Evolutionary conservation across 2,113 vertebrate species (phyloP), one percentile per base, ranked within the genome.

Genomic region (Nettapus auritus): DNA sequence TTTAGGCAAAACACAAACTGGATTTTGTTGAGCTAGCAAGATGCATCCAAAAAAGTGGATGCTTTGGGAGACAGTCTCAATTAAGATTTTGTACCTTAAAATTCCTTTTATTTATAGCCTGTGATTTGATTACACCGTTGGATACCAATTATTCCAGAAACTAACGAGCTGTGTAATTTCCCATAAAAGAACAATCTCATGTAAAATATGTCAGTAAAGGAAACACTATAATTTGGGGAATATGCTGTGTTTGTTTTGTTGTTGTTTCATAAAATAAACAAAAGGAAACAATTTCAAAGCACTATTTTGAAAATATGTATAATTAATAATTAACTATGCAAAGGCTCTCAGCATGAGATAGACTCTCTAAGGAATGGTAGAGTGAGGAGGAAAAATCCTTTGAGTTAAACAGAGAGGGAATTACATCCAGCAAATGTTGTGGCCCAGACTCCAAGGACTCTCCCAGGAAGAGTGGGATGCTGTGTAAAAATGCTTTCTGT

Each of bases 131-230:
- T 95, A 90, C 56, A 57, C 70, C 3, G 5, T 60, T 90, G 88
- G 85, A 81, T 95, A 88, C 38, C 78, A 94, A 93, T 91, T 95
- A 94, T 81, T 82, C 40, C 34, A 77, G 55, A 89, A 95, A 48
- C 77, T 91, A 94, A 95, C 83, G 84, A 93, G 44, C 52, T 64
- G 44, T 74, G 63, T 90, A 90, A 92, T 94, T 89, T 95, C 69
- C 78, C 91, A 93, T 88, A 87, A 88, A 96, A 82, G 19, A 95
- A 53, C 14, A 84, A 69, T 89, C 78, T 74, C 56, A 89, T 80
- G 81, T 59, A 94, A 88, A 96, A 92, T 82, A 81, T 33, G 17
- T 80, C 75, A 92, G 69, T 52, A 80, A 94, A 94, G 73, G 75
- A 95, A 96, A 88, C 15, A 31, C 19, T 70, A 4, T 77, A 94